Percentiles rank a stretch among this genome's conserved stretches.
Conservation (phyloP, 2,113 vertebrate species). For the Psittacula cyanocephala region DNA sequence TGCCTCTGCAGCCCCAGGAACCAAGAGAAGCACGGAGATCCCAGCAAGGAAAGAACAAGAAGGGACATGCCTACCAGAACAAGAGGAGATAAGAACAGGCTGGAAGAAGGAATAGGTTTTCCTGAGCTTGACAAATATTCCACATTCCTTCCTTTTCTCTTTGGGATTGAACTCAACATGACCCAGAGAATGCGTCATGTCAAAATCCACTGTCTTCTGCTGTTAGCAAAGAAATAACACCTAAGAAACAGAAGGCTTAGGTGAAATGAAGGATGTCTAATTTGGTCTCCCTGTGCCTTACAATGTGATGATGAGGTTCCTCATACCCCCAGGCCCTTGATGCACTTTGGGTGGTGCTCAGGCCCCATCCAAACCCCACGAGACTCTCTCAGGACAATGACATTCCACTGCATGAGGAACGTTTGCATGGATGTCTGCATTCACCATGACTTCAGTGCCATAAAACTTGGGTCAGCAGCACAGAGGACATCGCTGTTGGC, state of each 20-base stretch:
- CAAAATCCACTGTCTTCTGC: background rate
- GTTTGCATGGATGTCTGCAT: background rate
- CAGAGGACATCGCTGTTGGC: background rate
- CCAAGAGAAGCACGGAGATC: accelerated
- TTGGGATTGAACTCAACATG: background rate
- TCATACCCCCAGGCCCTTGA: background rate
- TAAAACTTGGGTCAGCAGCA: background rate
- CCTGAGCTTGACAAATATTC: background rate
- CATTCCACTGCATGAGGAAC: background rate
- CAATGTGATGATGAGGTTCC: background rate
- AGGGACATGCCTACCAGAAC: background rate
- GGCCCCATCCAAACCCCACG: background rate
- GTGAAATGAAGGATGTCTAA: background rate
- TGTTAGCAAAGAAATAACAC: background rate
- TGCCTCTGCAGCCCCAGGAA: background rate
- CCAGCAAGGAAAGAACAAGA: background rate
- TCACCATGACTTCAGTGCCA: background rate
- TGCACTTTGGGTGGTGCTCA: background rate
- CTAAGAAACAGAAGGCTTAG: background rate
- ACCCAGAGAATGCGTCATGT: background rate
- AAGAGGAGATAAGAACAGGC: background rate
- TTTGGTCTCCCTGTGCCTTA: background rate
- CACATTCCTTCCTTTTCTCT: background rate
- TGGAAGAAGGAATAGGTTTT: background rate
- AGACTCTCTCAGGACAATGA: background rate